Conservation (phyloP, 2,888 invertebrate species). For the Xiphydria camelus region DNA sequence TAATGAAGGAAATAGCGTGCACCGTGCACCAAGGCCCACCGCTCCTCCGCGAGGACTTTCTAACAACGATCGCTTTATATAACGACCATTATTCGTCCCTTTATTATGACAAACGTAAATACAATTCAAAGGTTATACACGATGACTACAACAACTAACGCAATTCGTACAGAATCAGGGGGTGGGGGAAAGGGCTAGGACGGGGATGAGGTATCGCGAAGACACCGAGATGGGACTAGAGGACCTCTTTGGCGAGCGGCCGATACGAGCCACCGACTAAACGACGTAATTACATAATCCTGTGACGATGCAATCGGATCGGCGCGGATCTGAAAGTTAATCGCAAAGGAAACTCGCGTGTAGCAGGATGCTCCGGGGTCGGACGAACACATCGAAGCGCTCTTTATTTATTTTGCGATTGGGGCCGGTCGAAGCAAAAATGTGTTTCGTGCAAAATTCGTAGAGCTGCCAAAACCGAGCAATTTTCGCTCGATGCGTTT, state of each 20-base stretch:
- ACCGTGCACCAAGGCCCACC: slow-evolving; percentile 36
- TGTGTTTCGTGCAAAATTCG: no score
- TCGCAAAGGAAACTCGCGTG: no score
- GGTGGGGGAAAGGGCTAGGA: background rate
- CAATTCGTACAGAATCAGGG: no score
- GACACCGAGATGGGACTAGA: slow-evolving; percentile 49
- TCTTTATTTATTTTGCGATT: no score
- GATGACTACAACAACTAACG: slow-evolving; percentile 1
- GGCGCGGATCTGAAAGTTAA: no score
- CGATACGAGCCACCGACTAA: slow-evolving; percentile 20
- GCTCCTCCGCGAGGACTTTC: slow-evolving; percentile 39
- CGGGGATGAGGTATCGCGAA: background rate
- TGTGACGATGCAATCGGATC: slow-evolving; percentile 7
- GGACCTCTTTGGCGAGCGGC: slow-evolving; percentile 54
- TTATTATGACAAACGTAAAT: slow-evolving; percentile 52
- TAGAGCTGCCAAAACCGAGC: no score
- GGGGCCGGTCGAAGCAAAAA: no score
- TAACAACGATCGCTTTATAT: slow-evolving; percentile 50
- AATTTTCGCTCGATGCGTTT: no score
- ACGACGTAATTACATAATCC: slow-evolving; percentile 2
- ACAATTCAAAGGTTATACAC: slow-evolving; percentile 32
- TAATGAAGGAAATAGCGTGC: slow-evolving; percentile 27
- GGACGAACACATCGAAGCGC: no score
- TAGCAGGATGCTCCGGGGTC: no score
- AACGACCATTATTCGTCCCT: slow-evolving; percentile 49